Conservation (phyloP, 2,888 invertebrate species). For the Pheosia tremula region DNA sequence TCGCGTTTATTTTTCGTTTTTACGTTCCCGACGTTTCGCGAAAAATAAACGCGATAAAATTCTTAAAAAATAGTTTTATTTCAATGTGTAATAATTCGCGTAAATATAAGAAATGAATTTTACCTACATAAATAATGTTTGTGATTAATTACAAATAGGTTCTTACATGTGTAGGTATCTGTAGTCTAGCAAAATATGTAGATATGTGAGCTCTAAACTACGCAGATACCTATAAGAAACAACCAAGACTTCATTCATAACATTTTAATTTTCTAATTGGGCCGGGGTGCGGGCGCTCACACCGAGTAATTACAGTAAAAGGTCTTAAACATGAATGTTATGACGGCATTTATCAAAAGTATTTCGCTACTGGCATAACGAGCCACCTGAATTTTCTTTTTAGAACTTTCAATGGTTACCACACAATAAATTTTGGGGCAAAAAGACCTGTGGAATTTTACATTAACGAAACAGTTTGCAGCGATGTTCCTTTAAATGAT, state of each 20-base stretch:
- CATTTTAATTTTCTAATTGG: constrained; percentile 80
- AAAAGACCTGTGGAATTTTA: constrained; percentile 55
- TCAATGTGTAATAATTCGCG: no score
- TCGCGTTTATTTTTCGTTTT: no score
- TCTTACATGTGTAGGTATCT: no score
- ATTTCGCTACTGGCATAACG: constrained; percentile 66
- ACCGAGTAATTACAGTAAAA: constrained; percentile 79
- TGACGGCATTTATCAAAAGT: constrained; percentile 83
- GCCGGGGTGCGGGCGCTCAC: constrained; percentile 53
- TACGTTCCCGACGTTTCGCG: no score
- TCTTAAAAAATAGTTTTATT: no score
- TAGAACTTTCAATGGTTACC: constrained; percentile 67
- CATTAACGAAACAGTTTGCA: constrained; percentile 26
- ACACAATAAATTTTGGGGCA: constrained; percentile 66
- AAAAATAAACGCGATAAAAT: no score
- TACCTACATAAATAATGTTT: no score
- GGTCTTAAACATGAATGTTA: constrained; percentile 82
- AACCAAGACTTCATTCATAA: constrained; percentile 76
- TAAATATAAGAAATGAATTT: no score
- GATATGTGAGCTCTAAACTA: neutral
- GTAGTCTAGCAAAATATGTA: neutral
- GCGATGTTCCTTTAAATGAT: constrained; percentile 44
- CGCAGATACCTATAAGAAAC: constrained; percentile 54
- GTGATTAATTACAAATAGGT: no score
- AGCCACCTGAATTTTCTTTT: constrained; percentile 65